A percentile compares a stretch with the other conserved stretches of the same genome.
These are phyloP conservation scores for Hystrix brachyura DNA, from an alignment of 2,113 vertebrate genomes.

Conservation along the genomic window DNA sequence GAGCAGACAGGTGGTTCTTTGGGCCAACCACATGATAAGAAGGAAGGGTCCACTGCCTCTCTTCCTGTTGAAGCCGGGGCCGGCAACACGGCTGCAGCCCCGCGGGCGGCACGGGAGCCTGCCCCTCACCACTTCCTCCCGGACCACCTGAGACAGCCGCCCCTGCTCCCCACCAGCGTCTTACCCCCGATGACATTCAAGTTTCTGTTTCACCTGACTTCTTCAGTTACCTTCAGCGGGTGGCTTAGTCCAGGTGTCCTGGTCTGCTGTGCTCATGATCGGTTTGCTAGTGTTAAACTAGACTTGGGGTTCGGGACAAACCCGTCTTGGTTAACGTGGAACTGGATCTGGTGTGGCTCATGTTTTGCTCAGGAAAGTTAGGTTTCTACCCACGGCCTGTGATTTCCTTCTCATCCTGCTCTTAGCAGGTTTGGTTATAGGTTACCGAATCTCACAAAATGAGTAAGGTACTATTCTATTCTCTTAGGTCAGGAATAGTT, in stretches of 20 bases:
- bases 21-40: background rate
- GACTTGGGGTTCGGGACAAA: background rate
- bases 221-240: background rate
- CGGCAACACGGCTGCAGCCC: background rate
- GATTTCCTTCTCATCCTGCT: background rate
- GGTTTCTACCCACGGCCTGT: background rate
- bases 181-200: background rate
- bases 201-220: background rate
- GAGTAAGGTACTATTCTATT: background rate
- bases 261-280: background rate
- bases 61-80: background rate
- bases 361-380: background rate
- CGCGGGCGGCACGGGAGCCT: background rate
- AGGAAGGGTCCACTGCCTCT: background rate
- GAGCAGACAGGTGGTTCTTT: background rate
- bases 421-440: background rate
- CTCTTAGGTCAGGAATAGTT: background rate
- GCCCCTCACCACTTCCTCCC: background rate
- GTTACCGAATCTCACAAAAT: background rate
- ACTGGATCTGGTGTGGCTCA: background rate
- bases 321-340: background rate
- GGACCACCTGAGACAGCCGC: no score
- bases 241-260: background rate
- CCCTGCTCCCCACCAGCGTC: background rate
- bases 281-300: background rate